phyloP scores from a whole-genome alignment of 1,140 invertebrate genomes.

The Periplaneta americana region DNA sequence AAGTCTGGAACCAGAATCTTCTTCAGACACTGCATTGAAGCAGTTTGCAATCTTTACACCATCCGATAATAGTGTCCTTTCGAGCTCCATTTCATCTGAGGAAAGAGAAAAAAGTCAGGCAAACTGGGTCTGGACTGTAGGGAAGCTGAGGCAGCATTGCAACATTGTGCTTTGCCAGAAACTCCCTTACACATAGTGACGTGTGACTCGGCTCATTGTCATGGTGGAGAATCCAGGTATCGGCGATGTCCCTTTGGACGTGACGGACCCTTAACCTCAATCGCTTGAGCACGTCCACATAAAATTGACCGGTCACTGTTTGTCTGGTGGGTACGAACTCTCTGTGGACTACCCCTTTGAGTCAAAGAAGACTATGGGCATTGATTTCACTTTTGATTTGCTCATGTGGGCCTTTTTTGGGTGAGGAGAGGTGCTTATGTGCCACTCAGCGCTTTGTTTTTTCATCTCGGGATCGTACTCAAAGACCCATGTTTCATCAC shows the following conservation, averaged over 20 bases:
- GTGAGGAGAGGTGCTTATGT: conserved; percentile 12
- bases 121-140: no score
- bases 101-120: no score
- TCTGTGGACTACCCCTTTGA: conserved; percentile 25
- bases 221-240: not conserved
- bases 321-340: conserved; percentile 28
- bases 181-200: no score
- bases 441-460: conserved; percentile 24
- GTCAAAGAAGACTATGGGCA: conserved; percentile 31
- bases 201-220: no score
- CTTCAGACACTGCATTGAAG: no score
- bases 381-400: conserved; percentile 30
- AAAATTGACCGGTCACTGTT: conserved; percentile 24
- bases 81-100: no score
- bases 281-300: conserved; percentile 4
- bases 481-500: conserved; percentile 27
- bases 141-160: no score
- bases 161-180: no score
- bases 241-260: not conserved
- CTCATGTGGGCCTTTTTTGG: conserved; percentile 26
- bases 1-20: no score
- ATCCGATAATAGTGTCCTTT: no score
- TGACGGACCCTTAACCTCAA: not conserved
- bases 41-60: no score
- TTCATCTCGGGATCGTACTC: conserved; percentile 28